Conservation (phyloP, 1,140 invertebrate genomes). For the Drosophila pachea region DNA sequence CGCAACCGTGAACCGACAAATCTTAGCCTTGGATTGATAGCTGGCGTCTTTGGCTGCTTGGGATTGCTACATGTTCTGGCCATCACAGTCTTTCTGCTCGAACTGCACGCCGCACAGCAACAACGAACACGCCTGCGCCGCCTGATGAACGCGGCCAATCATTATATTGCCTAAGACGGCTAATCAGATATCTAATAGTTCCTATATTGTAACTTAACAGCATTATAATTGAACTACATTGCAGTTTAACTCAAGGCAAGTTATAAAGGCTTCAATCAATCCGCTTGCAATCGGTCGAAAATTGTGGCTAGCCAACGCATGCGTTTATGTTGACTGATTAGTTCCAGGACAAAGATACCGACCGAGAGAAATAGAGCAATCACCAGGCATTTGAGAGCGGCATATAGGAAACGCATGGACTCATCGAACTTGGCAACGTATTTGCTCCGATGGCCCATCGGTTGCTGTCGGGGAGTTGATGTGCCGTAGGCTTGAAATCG, state of each 20-base stretch:
- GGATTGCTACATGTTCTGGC: conserved; percentile 39
- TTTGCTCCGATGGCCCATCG: background rate
- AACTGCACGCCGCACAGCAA: conserved; percentile 8
- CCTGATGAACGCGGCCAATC: conserved; percentile 33
- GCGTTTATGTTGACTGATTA: conserved; percentile 11
- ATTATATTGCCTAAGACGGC: conserved; percentile 20
- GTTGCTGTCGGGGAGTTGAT: background rate
- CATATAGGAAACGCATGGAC: conserved; percentile 49
- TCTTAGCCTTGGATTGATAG: conserved; percentile 45
- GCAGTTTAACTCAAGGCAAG: background rate
- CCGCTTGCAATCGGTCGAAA: conserved; percentile 11
- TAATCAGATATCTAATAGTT: too few relatives aligned
- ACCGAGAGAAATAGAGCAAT: conserved; percentile 12
- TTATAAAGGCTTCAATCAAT: background rate
- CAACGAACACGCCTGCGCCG: conserved; percentile 12
- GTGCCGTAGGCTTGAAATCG: conserved; percentile 16
- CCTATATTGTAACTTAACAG: background rate
- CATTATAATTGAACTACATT: background rate
- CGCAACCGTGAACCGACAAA: conserved; percentile 35
- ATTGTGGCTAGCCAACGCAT: conserved; percentile 14
- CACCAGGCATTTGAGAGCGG: conserved; percentile 44
- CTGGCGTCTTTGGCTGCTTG: conserved; percentile 51
- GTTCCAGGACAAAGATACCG: conserved; percentile 37
- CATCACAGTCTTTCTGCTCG: conserved; percentile 50
- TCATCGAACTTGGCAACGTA: conserved; percentile 10